Conservation (phyloP, 2,888 invertebrate species). For the Ormyrus labotus region DNA sequence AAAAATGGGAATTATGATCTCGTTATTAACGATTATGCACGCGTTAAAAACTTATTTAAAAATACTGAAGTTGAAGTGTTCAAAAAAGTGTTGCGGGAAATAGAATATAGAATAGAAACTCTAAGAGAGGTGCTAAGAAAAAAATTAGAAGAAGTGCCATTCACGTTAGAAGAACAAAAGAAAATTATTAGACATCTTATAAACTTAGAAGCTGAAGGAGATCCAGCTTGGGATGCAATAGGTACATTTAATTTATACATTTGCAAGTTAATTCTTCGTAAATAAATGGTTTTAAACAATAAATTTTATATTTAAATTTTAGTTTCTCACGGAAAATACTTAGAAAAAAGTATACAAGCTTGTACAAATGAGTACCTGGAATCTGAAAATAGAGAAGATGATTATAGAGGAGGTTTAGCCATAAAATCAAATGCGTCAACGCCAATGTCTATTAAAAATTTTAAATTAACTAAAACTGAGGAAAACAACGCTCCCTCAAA, state of each 20-base stretch:
- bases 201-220: conserved; percentile 87
- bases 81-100: conserved; percentile 91
- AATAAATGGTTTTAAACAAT: neutral
- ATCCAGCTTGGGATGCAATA: conserved; percentile 98
- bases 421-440: conserved; percentile 62
- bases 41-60: conserved; percentile 96
- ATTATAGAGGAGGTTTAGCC: conserved; percentile 57
- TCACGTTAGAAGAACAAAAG: conserved; percentile 95
- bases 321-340: conserved; percentile 72
- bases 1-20: conserved; percentile 96
- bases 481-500: conserved; percentile 80
- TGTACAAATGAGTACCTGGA: conserved; percentile 69
- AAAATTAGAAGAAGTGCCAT: conserved; percentile 92
- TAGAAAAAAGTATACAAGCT: conserved; percentile 69
- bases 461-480: conserved; percentile 65
- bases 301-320: conserved; percentile 41
- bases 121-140: conserved; percentile 88
- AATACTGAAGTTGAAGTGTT: conserved; percentile 94
- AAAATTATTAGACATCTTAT: conserved; percentile 91
- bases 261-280: conserved; percentile 5
- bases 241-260: conserved; percentile 59
- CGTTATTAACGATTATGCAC: conserved; percentile 97
- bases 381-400: conserved; percentile 65
- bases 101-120: conserved; percentile 90
- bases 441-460: conserved; percentile 63